Evolutionary conservation across 2,888 invertebrate genomes (phyloP).

Genomic region (Agrochola litura): DNA sequence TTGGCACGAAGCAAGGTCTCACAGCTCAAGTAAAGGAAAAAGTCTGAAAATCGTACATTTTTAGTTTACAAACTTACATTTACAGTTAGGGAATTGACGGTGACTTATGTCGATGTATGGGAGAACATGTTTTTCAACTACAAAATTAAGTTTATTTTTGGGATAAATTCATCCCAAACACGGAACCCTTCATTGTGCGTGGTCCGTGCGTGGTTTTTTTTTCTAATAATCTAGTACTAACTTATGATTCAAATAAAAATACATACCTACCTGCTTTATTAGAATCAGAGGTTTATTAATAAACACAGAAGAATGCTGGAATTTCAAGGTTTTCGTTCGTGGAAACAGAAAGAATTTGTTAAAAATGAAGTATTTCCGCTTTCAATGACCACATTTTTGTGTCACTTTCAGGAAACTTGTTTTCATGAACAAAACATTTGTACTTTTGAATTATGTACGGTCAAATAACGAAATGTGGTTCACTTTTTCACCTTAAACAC

Average conservation of each 20-base stretch:
- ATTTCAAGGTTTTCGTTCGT: not conserved
- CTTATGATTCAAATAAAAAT: not conserved
- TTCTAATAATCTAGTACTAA: not conserved
- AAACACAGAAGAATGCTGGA: not conserved
- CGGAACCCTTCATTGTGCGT: too few species aligned
- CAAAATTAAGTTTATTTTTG: too few species aligned
- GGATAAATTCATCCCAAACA: too few species aligned
- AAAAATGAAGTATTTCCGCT: conserved; percentile 7
- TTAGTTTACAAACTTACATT: too few species aligned
- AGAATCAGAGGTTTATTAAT: conserved; percentile 1
- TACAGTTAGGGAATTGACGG: too few species aligned
- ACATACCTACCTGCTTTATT: not conserved
- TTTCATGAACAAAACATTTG: not conserved
- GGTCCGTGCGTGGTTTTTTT: too few species aligned
- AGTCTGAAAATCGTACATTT: too few species aligned
- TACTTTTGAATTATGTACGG: not conserved
- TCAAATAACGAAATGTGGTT: not conserved
- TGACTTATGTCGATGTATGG: too few species aligned
- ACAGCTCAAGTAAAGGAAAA: too few species aligned
- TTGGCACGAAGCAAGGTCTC: too few species aligned
- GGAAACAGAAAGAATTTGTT: conserved; percentile 1
- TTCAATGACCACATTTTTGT: not conserved
- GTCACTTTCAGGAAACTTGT: not conserved
- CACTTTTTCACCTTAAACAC: not conserved
- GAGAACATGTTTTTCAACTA: too few species aligned